A percentile compares a stretch with the other conserved stretches of the same genome.
These are phyloP conservation scores for Sceliomorpha sp. DNA, from an alignment of 2,888 invertebrate species.

Conservation along the genomic window DNA sequence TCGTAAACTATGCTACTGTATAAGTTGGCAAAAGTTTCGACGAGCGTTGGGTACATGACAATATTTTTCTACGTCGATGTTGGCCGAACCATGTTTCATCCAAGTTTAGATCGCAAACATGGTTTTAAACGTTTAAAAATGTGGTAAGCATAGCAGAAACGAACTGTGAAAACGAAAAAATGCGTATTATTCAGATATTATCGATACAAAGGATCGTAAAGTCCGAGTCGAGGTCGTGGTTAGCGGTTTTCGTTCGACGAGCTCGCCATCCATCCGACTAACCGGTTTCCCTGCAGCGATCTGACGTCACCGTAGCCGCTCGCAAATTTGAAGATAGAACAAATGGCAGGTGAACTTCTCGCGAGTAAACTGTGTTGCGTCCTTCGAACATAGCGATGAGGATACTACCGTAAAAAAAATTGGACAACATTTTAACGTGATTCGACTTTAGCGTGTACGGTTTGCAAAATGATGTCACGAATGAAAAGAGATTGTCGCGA, in stretches of 20 bases:
- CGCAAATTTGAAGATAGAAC: constrained; percentile 32
- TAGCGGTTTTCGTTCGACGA: constrained; percentile 30
- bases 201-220: constrained; percentile 33
- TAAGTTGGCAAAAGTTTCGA: too few relatives aligned
- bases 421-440: too few relatives aligned
- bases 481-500: too few relatives aligned
- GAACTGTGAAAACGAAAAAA: constrained; percentile 16
- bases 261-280: constrained; percentile 19
- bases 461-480: too few relatives aligned
- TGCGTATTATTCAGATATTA: constrained; percentile 24
- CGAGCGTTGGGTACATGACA: too few relatives aligned
- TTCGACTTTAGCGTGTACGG: too few relatives aligned
- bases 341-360: constrained; percentile 28
- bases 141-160: constrained; percentile 3
- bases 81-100: too few relatives aligned
- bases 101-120: too few relatives aligned
- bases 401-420: constrained; percentile 1
- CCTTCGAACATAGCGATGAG: constrained; percentile 2
- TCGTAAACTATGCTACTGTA: too few relatives aligned
- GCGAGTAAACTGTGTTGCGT: constrained; percentile 9
- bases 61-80: too few relatives aligned
- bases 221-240: constrained; percentile 30
- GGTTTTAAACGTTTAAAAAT: constrained; percentile 7
- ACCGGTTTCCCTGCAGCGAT: constrained; percentile 25
- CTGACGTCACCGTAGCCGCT: constrained; percentile 28